Evolutionary conservation across 53 echinoderm and acorn worm species (phyloP), one percentile per base, ranked within the genome.

Genomic region (Crossaster papposus): DNA sequence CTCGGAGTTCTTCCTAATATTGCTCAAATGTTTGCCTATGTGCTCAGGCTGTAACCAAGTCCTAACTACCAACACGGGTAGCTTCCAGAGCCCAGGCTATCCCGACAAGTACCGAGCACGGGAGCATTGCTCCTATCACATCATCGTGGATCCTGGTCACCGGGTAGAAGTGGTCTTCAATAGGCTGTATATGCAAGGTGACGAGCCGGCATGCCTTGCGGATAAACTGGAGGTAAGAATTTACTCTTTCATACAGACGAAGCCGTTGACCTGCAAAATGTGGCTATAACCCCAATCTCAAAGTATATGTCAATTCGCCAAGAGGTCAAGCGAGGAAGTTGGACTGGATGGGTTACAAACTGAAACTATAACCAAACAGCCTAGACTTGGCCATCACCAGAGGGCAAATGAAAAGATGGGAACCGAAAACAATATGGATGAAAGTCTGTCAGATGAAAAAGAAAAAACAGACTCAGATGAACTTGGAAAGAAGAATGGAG

Each of bases 191-290:
- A 28, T 87, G 72, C 76, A 87, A 31, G 87, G 87, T 33, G 87
- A 87, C 22, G 87, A 87, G 36, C 87, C 87, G 0, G 20, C 54
- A n/a, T 87, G 87, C 63, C 35, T 62, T 5, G 76, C 87, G 15
- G 87, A 87, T 77, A 76, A 87, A 36, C 0, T 87, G 28, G 87
- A 87, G 87, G 87, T 87, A 77, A 77, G 12, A 58, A 2, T 20
- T 20, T 58, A 2, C 15, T 0, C 58, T 58, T 4, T 58, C 17
- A 15, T 58, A 58, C 17, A 14, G 58, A 20, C 2, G 22, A 20
- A 15, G 12, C 58, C 22, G 58, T 20, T 14, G 15, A 58, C 17
- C 58, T 58, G 58, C 44, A 44, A 9, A 44, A 44, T 44, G 5
- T 44, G 44, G 9, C 44, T 44, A 5, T 44, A 9, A 44, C 5